Percentiles rank a stretch among this genome's conserved stretches.
Conservation (phyloP, 23 tunicate species). For the Trididemnum nubilum region DNA sequence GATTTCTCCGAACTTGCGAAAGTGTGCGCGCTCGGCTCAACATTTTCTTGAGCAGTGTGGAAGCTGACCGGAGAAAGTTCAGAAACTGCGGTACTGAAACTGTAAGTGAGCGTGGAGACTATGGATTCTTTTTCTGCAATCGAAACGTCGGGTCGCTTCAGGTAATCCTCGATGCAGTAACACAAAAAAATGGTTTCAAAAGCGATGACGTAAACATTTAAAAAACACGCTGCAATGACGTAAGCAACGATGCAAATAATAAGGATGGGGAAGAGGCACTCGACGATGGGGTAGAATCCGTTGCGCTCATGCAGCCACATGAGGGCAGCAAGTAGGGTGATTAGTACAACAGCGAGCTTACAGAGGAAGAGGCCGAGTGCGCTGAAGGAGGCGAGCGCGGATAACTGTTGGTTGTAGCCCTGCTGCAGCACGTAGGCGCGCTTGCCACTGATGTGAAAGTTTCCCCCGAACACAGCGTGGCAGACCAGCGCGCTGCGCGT, state of each 20-base stretch:
- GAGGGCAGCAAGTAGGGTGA: not conserved
- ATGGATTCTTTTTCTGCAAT: too few species aligned
- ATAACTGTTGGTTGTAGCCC: not conserved
- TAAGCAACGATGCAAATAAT: not conserved
- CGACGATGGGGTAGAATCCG: not conserved
- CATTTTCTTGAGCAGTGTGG: too few species aligned
- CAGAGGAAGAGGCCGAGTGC: not conserved
- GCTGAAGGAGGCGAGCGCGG: not conserved
- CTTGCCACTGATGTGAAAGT: not conserved
- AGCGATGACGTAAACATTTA: not conserved
- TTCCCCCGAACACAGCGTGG: constrained; percentile 8
- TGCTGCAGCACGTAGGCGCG: not conserved
- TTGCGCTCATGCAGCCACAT: not conserved
- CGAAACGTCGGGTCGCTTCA: too few species aligned
- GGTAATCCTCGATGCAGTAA: constrained; percentile 1
- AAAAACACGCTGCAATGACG: not conserved
- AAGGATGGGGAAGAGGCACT: not conserved
- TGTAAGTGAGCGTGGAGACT: too few species aligned
- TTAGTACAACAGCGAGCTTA: not conserved
- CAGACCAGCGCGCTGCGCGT: not conserved
- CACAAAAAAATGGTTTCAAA: not conserved
- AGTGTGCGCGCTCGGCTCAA: too few species aligned
- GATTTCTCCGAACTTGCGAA: too few species aligned
- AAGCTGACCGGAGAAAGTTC: too few species aligned
- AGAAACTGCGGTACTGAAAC: too few species aligned